Evolutionary conservation across 2,888 invertebrate species (phyloP).

Genomic region (Eupithecia insigniata): DNA sequence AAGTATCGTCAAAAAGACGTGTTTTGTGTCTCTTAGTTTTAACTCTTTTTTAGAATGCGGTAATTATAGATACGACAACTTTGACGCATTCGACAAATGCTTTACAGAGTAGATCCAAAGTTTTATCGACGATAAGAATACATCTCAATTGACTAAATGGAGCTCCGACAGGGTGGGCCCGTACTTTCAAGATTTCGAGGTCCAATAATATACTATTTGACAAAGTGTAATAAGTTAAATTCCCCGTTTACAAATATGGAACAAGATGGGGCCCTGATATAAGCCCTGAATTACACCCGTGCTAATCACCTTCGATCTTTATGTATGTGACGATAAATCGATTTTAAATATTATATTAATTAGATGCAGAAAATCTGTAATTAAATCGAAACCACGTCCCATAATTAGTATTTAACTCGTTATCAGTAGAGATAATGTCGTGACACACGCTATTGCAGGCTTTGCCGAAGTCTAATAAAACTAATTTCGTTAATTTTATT

Average conservation of each 20-base stretch:
- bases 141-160: neutral
- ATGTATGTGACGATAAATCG: constrained; percentile 41
- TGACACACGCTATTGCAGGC: constrained; percentile 36
- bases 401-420: constrained; percentile 28
- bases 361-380: constrained; percentile 35
- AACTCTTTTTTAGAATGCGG: too few species aligned
- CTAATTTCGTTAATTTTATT: constrained; percentile 15
- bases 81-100: too few species aligned
- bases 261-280: constrained; percentile 41
- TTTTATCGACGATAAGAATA: too few species aligned
- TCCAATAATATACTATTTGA: neutral
- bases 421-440: constrained; percentile 35
- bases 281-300: constrained; percentile 36
- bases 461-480: constrained; percentile 18
- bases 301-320: constrained; percentile 39
- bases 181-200: neutral
- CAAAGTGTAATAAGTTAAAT: constrained; percentile 29
- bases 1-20: too few species aligned
- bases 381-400: constrained; percentile 38
- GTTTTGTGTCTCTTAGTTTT: too few species aligned
- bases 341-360: constrained; percentile 33
- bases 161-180: neutral
- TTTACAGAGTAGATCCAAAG: too few species aligned
- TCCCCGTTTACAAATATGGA: constrained; percentile 36
- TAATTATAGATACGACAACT: too few species aligned